phyloP scores from a whole-genome alignment of 1,140 invertebrate genomes.

The Drosophila sechellia region DNA sequence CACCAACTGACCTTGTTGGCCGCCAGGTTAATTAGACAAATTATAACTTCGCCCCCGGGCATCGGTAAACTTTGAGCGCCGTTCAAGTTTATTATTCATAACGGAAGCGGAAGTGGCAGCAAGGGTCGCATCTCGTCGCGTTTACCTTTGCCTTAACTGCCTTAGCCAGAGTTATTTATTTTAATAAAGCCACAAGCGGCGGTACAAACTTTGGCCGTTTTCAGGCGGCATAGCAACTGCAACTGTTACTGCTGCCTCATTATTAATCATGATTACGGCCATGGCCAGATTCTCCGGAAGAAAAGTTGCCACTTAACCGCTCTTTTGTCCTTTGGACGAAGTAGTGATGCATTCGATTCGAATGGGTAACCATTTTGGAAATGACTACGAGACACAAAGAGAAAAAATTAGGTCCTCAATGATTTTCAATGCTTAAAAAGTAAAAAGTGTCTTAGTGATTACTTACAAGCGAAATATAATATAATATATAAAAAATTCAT shows the following conservation, averaged over 20 bases:
- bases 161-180: slow-evolving; percentile 51
- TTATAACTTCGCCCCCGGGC: slow-evolving; percentile 60
- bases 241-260: slow-evolving; percentile 33
- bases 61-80: slow-evolving; percentile 43
- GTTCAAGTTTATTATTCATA: slow-evolving; percentile 64
- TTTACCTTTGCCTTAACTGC: slow-evolving; percentile 30
- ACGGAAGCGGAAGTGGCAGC: slow-evolving; percentile 38
- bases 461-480: no score
- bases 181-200: slow-evolving; percentile 49
- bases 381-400: slow-evolving; percentile 3
- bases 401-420: background rate
- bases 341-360: slow-evolving; percentile 53
- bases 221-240: slow-evolving; percentile 19
- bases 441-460: no score
- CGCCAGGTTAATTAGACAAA: slow-evolving; percentile 64
- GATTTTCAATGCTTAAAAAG: background rate
- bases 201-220: slow-evolving; percentile 50
- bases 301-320: slow-evolving; percentile 54
- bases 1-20: slow-evolving; percentile 41
- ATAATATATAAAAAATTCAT: background rate
- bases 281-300: slow-evolving; percentile 8
- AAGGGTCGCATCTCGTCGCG: slow-evolving; percentile 35
- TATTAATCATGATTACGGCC: slow-evolving; percentile 57
- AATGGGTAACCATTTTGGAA: slow-evolving; percentile 46
- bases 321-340: slow-evolving; percentile 9